Conservation (phyloP, 2,113 vertebrate species). For the Callorhinus ursinus region DNA sequence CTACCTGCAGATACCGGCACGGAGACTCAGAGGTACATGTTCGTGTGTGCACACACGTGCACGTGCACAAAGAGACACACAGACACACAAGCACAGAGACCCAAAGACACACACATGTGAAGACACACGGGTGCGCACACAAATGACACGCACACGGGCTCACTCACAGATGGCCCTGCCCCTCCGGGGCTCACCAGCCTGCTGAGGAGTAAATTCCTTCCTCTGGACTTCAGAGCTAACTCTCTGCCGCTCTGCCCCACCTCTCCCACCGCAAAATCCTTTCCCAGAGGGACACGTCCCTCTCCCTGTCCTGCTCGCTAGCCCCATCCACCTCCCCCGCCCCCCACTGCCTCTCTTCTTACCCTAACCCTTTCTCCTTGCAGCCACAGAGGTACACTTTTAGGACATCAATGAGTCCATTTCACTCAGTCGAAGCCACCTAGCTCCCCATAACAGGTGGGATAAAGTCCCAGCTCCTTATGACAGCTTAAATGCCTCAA, state of each 20-base stretch:
- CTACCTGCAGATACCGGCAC: background rate
- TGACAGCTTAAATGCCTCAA: rapidly evolving
- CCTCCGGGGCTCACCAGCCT: background rate
- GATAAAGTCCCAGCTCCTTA: background rate
- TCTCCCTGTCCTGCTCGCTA: background rate
- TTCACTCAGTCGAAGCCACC: background rate
- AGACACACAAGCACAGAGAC: background rate
- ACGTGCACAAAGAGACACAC: background rate
- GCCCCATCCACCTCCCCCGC: background rate
- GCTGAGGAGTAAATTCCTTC: background rate
- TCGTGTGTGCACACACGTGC: background rate
- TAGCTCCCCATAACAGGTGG: background rate
- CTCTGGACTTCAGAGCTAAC: background rate
- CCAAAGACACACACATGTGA: background rate
- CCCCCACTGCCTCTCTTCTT: background rate
- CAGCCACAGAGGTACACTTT: background rate
- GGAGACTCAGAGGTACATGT: background rate
- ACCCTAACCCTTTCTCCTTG: background rate
- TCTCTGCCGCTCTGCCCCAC: background rate
- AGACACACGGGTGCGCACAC: background rate
- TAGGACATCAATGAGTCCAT: background rate
- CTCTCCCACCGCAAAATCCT: background rate
- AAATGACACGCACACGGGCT: background rate
- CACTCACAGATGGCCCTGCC: background rate
- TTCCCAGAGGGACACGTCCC: background rate